Evolutionary conservation across 2,797 vertebrate species (phyloP), one percentile per base, ranked within the genome.

Genomic region (Apodemus agrarius): DNA sequence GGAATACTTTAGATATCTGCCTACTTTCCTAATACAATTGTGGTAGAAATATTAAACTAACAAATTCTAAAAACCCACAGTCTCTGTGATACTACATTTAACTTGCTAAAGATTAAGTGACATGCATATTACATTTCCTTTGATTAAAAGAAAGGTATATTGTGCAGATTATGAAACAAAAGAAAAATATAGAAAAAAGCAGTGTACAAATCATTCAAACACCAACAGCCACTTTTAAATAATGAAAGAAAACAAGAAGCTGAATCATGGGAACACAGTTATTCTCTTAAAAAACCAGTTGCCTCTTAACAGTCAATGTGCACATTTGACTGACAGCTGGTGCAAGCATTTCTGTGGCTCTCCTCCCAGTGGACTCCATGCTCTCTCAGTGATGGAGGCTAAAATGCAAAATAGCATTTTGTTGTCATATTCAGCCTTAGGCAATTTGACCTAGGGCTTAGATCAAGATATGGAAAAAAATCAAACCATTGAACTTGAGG

Each of bases 331-430:
- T 81, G 83, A 95, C 59, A 97, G 29, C 0, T 19, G 22, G 34
- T 95, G 59, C 67, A 37, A 92, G 17, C 34, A 16, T 95, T 91
- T 85, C 61, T 65, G 80, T 76, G 43, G 4, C 61, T 57, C 24
- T 22, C 0, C 2, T 97, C 76, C 72, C 43, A 69, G 6, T 11
- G 49, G 54, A 76, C 11, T 63, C 43, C 19, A 16, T 57, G 81
- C 61, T 78, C 31, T 11, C 90, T 98, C 19, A 79, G 31, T 63
- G 61, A 94, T 17, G 46, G 24, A 4, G 2, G 34, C 22, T 87
- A 89, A 97, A 84, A 59, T 24, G 57, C 54, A 87, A 97, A 97
- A 89, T 72, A 90, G 91, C 31, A 92, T n/a, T 37, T 29, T 96
- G 59, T 67, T 93, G n/a, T 76, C 40, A 74, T 43, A 82, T 92